Evolutionary conservation across 2,113 vertebrate species (phyloP), one percentile per base, ranked within the genome.

Genomic region (Colistium nudipinnis): DNA sequence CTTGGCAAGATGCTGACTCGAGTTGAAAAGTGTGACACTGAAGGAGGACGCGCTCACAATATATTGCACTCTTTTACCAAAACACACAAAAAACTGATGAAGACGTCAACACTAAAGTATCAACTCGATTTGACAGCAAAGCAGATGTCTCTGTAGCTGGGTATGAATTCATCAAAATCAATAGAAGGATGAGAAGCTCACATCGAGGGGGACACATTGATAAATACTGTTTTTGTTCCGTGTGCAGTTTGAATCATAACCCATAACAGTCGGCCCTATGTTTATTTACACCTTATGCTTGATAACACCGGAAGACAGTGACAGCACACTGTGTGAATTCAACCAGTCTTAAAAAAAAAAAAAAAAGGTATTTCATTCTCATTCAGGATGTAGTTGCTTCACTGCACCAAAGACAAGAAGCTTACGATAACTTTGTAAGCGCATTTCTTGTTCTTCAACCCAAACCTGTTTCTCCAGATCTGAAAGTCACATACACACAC

Each of bases 391-490:
- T 3, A 16, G 49, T n/a, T 14, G 30, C 68, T 44, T 81, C 74
- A 60, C 72, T 33, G 72, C 52, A 69, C 16, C 70, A 68, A 39
- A 54, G 60, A 0, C 17, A 55, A 76, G 35, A 45, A 59, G 19
- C 3, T 11, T 8, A 61, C 49, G 45, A 77, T 4, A 55, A 52
- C 47, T 65, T 52, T 39, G 52, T 62, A 80, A 80, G 70, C 14
- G 47, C 53, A 70, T 80, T 91, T 92, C 93, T 79, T 61, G 92
- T 82, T 91, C 69, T 74, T 88, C 92, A 62, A 65, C 91, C 78
- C 89, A 90, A 94, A 93, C 93, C 88, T 83, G 93, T 93, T 93
- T 30, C 72, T 82, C 90, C 71, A 84, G 78, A 77, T 84, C 51
- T 66, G 16, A 51, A 13, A 27, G 4, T 7, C n/a, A 41, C 33